phyloP scores from a whole-genome alignment of 2,888 invertebrate species.

The Parapristionchus giblindavisi region DNA sequence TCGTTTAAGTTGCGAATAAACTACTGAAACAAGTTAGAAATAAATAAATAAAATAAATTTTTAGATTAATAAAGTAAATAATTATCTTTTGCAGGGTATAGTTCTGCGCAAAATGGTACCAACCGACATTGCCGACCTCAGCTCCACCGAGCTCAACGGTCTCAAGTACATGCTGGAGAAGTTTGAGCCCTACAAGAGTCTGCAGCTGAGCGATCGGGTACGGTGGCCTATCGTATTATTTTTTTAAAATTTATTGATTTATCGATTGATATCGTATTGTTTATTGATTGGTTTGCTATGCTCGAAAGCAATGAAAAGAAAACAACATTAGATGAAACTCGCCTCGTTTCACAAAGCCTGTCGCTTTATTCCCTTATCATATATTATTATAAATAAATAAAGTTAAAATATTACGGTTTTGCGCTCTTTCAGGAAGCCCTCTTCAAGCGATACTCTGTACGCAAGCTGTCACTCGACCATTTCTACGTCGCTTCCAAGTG shows the following conservation, averaged over 20 bases:
- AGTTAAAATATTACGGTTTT: no score
- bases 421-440: conserved; percentile 42
- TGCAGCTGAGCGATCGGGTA: conserved; percentile 53
- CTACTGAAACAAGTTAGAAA: no score
- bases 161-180: conserved; percentile 66
- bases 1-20: no score
- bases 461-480: conserved; percentile 64
- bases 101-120: conserved; percentile 57
- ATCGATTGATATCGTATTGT: conserved; percentile 5
- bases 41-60: background rate
- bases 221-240: background rate
- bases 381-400: no score
- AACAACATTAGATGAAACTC: no score
- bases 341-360: no score
- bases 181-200: conserved; percentile 53
- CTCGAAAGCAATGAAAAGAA: no score
- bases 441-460: conserved; percentile 60
- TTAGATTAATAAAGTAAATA: background rate
- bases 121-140: conserved; percentile 58
- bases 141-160: conserved; percentile 62
- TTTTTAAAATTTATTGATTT: no score
- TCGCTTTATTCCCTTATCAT: no score
- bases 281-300: background rate
- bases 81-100: conserved; percentile 38
- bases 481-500: conserved; percentile 64